Conservation (phyloP, 2,888 invertebrate species). For the Ophioninae sp. region DNA sequence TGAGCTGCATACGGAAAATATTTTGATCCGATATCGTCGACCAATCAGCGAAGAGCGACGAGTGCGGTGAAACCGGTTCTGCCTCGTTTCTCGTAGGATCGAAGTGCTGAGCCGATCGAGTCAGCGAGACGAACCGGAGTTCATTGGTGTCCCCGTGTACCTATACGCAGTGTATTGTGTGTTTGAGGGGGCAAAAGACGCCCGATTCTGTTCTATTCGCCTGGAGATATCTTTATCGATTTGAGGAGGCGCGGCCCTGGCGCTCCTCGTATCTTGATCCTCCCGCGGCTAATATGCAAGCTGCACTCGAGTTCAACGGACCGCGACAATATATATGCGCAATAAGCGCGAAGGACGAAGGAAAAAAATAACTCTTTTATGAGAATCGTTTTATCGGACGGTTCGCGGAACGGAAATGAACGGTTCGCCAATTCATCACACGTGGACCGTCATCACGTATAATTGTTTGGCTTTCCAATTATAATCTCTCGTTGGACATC, state of each 20-base stretch:
- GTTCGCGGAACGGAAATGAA: background rate
- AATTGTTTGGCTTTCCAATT: slow-evolving; percentile 7
- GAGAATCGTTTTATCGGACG: background rate
- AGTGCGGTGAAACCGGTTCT: slow-evolving; percentile 59
- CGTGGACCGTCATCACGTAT: background rate
- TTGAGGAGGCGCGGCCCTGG: slow-evolving; percentile 48
- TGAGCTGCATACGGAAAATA: slow-evolving; percentile 14
- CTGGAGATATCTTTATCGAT: slow-evolving; percentile 57
- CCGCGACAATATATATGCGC: background rate
- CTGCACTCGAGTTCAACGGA: slow-evolving; percentile 45
- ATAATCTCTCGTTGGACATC: background rate
- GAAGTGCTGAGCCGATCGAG: slow-evolving; percentile 30
- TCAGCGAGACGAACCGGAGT: slow-evolving; percentile 21
- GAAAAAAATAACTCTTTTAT: background rate
- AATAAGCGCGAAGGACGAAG: background rate
- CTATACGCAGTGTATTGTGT: background rate
- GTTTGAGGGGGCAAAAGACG: background rate
- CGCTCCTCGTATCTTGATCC: slow-evolving; percentile 38
- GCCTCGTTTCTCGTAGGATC: slow-evolving; percentile 36
- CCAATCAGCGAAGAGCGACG: slow-evolving; percentile 52
- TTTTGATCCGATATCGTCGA: slow-evolving; percentile 43
- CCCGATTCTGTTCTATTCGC: slow-evolving; percentile 56
- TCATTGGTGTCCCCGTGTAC: background rate
- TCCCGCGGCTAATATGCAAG: slow-evolving; percentile 21
- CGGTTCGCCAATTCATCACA: background rate